Conservation (phyloP, 2,797 vertebrate species). For the Protosalanx chinensis region DNA sequence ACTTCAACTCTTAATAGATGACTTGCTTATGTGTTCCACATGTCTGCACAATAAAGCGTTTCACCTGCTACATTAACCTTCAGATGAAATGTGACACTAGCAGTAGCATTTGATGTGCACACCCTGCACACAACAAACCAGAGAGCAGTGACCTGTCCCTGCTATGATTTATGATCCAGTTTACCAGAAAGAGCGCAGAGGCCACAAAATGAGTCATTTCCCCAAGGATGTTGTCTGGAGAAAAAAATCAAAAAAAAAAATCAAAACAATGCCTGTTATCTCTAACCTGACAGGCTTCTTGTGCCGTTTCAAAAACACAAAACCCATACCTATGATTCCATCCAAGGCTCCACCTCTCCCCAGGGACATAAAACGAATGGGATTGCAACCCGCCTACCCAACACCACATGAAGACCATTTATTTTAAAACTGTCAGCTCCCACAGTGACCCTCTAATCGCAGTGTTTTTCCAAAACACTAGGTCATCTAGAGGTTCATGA, state of each 20-base stretch:
- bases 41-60: conserved; percentile 12
- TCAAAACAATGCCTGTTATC: conserved; percentile 26
- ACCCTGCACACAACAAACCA: conserved; percentile 3
- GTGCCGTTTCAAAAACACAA: conserved; percentile 24
- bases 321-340: conserved; percentile 25
- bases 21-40: not conserved
- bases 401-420: conserved; percentile 33
- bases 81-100: conserved; percentile 9
- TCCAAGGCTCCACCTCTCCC: conserved; percentile 37
- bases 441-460: conserved; percentile 45
- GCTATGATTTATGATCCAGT: conserved; percentile 47
- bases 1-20: not conserved
- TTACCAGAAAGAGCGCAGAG: conserved; percentile 32
- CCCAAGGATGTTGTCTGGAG: conserved; percentile 40
- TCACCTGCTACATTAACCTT: conserved; percentile 22
- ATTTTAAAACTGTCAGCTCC: conserved; percentile 47
- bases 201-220: conserved; percentile 43
- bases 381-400: conserved; percentile 37
- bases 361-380: conserved; percentile 35
- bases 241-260: conserved; percentile 25
- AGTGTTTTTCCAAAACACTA: not conserved
- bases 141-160: conserved; percentile 26
- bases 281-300: conserved; percentile 35
- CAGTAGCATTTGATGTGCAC: conserved; percentile 32
- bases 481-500: conserved; percentile 8